Percentiles rank a stretch among this genome's conserved stretches.
phyloP scores from a whole-genome alignment of 2,113 vertebrate species.

The Peromyscus californicus region DNA sequence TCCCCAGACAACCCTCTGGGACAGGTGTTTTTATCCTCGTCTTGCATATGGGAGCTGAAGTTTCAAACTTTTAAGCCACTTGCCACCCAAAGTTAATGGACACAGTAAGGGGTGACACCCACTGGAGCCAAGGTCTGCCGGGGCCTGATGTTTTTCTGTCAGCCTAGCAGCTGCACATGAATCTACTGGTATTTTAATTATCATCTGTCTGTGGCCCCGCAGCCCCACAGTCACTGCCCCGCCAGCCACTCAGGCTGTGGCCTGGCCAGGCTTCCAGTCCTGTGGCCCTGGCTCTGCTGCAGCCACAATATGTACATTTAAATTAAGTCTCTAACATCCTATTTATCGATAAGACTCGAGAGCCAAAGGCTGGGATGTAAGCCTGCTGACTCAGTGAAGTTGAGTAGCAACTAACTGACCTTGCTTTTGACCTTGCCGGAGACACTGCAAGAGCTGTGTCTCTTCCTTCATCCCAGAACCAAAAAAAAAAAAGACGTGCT shows the following conservation, averaged over 20 bases:
- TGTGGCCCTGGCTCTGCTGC: background rate
- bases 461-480: background rate
- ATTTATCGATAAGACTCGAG: background rate
- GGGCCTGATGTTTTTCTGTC: background rate
- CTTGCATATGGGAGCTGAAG: background rate
- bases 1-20: background rate
- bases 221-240: background rate
- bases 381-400: background rate
- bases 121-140: background rate
- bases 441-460: background rate
- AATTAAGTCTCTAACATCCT: background rate
- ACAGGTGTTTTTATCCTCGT: background rate
- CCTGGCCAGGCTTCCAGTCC: background rate
- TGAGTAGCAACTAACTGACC: background rate
- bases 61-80: background rate
- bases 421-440: background rate
- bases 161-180: background rate
- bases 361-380: background rate
- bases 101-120: background rate
- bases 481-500: background rate
- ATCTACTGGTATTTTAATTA: background rate
- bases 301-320: background rate
- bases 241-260: background rate
- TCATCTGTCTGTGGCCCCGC: background rate
- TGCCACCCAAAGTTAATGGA: too few relatives aligned